Evolutionary conservation across 2,113 vertebrate genomes (phyloP).

Genomic region (Cephalopholis sonnerati): DNA sequence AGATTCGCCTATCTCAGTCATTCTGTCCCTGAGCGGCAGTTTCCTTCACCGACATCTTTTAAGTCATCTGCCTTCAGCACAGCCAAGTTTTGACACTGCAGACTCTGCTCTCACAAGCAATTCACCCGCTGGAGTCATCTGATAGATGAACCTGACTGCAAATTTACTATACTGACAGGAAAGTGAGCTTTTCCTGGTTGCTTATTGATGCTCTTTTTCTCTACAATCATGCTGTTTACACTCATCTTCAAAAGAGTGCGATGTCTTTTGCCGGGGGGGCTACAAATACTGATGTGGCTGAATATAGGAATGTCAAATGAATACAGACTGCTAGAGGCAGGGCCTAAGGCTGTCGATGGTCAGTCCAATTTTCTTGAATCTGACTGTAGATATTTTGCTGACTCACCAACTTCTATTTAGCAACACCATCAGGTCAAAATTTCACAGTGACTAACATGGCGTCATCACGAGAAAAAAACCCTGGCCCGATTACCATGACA

Average conservation of each 20-base stretch:
- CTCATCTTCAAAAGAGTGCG: background rate
- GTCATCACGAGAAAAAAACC: too few relatives aligned
- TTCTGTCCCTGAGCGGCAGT: constrained; percentile 5
- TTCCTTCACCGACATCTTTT: constrained; percentile 39
- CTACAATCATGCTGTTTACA: background rate
- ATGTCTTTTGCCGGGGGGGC: background rate
- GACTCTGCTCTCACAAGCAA: constrained; percentile 12
- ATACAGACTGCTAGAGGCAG: too few relatives aligned
- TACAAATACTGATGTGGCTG: constrained; percentile 1
- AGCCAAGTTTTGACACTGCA: constrained; percentile 35
- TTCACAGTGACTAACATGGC: background rate
- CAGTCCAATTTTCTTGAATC: background rate
- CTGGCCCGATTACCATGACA: background rate
- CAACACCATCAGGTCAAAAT: background rate
- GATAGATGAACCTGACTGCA: constrained; percentile 19
- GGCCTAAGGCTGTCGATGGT: background rate
- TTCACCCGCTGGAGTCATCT: constrained; percentile 14
- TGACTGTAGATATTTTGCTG: background rate
- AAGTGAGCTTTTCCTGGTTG: background rate
- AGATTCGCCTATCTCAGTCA: constrained; percentile 26
- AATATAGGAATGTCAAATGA: constrained; percentile 2
- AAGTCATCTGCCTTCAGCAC: constrained; percentile 16
- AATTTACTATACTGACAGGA: background rate
- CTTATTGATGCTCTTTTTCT: constrained; percentile 7
- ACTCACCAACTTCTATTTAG: background rate